A percentile compares a stretch with the other conserved stretches of the same genome.
Evolutionary conservation across 2,888 invertebrate genomes (phyloP).

Genomic region (Leptopilina syphax): DNA sequence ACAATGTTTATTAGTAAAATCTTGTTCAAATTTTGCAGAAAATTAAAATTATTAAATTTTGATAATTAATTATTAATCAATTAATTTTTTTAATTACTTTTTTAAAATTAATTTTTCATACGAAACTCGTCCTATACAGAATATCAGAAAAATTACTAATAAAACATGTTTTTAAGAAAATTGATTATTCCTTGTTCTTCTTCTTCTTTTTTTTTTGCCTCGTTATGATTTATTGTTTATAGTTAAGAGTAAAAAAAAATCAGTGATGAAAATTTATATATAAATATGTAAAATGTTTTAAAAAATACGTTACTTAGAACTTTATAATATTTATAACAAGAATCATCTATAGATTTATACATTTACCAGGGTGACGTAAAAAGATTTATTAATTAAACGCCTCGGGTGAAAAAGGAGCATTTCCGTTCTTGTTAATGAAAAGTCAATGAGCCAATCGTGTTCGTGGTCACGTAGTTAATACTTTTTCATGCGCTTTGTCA

Average conservation of each 20-base stretch:
- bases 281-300: neutral
- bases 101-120: no score
- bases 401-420: slow-evolving; percentile 1
- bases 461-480: slow-evolving; percentile 59
- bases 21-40: no score
- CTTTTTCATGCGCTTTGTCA: slow-evolving; percentile 22
- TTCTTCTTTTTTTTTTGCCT: neutral
- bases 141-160: no score
- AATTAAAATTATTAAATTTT: no score
- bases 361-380: slow-evolving; percentile 2
- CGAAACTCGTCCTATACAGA: no score
- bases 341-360: neutral
- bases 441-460: slow-evolving; percentile 61
- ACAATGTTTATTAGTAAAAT: no score
- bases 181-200: neutral
- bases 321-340: no score
- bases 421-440: slow-evolving; percentile 50
- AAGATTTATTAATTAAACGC: slow-evolving; percentile 4
- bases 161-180: no score
- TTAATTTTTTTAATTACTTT: no score
- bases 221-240: no score
- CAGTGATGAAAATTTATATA: neutral
- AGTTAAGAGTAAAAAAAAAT: neutral
- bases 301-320: neutral
- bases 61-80: no score